Evolutionary conservation across 2,113 vertebrate species (phyloP).

Genomic region (Panthera leo): DNA sequence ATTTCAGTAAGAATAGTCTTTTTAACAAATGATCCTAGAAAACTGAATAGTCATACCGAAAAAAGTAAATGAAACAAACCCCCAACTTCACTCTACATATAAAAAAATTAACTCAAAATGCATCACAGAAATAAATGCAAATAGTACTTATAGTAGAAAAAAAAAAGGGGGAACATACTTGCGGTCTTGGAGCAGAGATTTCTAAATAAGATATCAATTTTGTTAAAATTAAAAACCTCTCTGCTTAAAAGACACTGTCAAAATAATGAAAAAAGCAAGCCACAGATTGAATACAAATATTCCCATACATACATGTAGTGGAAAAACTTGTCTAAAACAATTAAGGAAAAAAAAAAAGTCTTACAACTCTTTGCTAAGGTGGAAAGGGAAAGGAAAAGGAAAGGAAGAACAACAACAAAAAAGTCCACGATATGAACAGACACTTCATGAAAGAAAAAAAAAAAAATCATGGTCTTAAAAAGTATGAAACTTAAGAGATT

Average conservation of each 20-base stretch:
- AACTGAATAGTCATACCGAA: neutral
- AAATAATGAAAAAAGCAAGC: neutral
- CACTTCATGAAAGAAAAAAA: neutral
- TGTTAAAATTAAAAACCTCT: conserved; percentile 37
- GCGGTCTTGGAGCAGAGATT: neutral
- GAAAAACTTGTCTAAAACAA: neutral
- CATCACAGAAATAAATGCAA: neutral
- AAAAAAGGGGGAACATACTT: neutral
- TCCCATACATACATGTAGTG: neutral
- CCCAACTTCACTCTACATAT: neutral
- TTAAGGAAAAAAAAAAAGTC: neutral
- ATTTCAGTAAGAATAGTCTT: neutral
- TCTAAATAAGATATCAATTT: neutral
- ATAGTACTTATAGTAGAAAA: neutral
- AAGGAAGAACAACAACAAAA: neutral
- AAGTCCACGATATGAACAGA: neutral
- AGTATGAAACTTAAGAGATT: neutral
- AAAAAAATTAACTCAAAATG: neutral
- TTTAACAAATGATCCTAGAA: conserved; percentile 4
- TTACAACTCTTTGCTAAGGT: neutral
- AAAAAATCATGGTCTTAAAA: neutral
- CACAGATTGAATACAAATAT: neutral
- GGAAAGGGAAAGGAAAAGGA: neutral
- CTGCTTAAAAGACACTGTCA: neutral
- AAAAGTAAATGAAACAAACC: neutral